Evolutionary conservation across 2,888 invertebrate species (phyloP), one percentile per base, ranked within the genome.

Genomic region (Tachina fera): DNA sequence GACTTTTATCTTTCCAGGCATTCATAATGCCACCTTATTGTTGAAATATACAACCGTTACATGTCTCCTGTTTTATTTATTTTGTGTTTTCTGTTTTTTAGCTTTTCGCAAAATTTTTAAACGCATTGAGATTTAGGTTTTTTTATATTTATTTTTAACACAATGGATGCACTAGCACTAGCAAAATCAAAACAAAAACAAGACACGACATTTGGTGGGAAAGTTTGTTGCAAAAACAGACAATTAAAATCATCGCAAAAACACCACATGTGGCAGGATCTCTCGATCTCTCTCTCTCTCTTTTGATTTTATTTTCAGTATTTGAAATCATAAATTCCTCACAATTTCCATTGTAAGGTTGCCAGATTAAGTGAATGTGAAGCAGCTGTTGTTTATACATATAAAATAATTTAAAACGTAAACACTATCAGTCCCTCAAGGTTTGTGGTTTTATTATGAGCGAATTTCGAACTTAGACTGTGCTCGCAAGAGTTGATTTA

Each of bases 141-240:
- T 31, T 81, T 61, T 47, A 60, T 61, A 19, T 63, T 67, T 58
- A 31, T 58, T 67, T 81, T 75, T 61, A 68, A 56, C 47, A 45
- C 61, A 60, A 16, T 31, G 31, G 31, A 31, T 31, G 31, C 31
- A 31, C 39, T 61, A 13, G 31, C 47, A 49, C 49, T 47, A 61
- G 43, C 14, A 43, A 56, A 10, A 22, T 4, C 19, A n/a, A 1
- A 61, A 61, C 14, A 43, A 56, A 10, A 22, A 13, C 19, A n/a
- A 1, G n/a, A 6, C 67, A 63, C 71, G 75, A 86, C 83, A 86
- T 72, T 71, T 53, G 83, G 86, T 86, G 86, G 56, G 86, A 86
- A 86, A 83, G 76, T 86, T 79, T 60, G 22, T 47, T 70, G 67
- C 16, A 39, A 49, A 78, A 60, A 80, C n/a, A 14, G 65, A 31